A percentile compares a stretch with the other conserved stretches of the same genome.
These are phyloP conservation scores for Xanthorhoe designata DNA, from an alignment of 2,888 invertebrate genomes.

Conservation along the genomic window DNA sequence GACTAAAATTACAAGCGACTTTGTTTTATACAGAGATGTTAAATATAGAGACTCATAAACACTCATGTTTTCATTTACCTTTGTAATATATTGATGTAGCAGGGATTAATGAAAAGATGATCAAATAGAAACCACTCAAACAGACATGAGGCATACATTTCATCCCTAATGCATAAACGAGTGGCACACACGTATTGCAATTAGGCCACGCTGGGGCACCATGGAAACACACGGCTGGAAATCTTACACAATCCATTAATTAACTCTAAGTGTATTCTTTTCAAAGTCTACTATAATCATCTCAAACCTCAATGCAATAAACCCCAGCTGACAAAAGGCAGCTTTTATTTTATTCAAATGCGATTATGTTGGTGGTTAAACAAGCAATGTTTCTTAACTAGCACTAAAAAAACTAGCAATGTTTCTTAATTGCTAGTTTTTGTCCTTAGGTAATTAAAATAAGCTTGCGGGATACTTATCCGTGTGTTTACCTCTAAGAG, in stretches of 20 bases:
- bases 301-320: neutral
- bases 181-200: constrained; percentile 47
- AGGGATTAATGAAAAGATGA: constrained; percentile 30
- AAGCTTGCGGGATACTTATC: neutral
- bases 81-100: neutral
- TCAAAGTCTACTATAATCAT: neutral
- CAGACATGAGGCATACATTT: constrained; percentile 30
- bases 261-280: neutral
- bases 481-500: constrained; percentile 45
- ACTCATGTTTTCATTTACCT: neutral
- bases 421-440: neutral
- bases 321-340: neutral
- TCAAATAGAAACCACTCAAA: constrained; percentile 32
- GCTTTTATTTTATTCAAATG: neutral
- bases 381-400: too few relatives aligned
- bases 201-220: constrained; percentile 49
- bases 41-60: constrained; percentile 12
- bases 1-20: too few relatives aligned
- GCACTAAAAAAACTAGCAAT: too few relatives aligned
- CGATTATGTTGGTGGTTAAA: neutral
- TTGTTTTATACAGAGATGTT: too few relatives aligned
- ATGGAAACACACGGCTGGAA: constrained; percentile 21
- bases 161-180: constrained; percentile 35
- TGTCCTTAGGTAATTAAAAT: neutral
- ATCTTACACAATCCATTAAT: neutral